Evolutionary conservation across 2,797 vertebrate species (phyloP).

Genomic region (Danio choprae): DNA sequence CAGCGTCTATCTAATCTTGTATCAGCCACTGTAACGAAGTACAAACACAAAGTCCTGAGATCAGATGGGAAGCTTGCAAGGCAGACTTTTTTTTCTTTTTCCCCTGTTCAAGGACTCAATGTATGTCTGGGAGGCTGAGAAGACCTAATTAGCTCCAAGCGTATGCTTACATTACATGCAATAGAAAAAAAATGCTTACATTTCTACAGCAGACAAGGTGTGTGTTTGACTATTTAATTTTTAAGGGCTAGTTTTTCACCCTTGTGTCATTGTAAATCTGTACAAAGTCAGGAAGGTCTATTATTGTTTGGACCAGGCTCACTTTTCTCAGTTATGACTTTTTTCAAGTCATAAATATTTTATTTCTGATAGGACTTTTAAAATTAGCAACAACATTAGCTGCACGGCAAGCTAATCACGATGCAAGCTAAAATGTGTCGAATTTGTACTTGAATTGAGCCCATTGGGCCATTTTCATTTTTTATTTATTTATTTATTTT

Average conservation of each 20-base stretch:
- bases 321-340: background rate
- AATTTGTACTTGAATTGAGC: too few relatives aligned
- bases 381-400: too few relatives aligned
- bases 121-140: conserved; percentile 58
- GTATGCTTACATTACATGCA: conserved; percentile 16
- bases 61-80: conserved; percentile 72
- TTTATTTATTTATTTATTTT: too few relatives aligned
- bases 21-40: conserved; percentile 77
- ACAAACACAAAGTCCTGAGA: conserved; percentile 79
- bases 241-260: background rate
- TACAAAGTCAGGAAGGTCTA: background rate
- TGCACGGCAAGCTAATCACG: too few relatives aligned
- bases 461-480: too few relatives aligned
- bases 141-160: conserved; percentile 17
- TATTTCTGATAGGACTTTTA: too few relatives aligned
- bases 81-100: conserved; percentile 32
- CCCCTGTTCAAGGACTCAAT: conserved; percentile 77
- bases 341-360: background rate
- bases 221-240: background rate
- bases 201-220: background rate
- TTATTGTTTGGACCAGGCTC: background rate
- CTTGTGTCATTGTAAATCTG: background rate
- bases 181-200: background rate
- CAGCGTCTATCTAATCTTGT: conserved; percentile 83
- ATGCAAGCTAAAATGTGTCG: too few relatives aligned